Conservation (phyloP, 2,113 vertebrate species). For the Caloenas nicobarica region DNA sequence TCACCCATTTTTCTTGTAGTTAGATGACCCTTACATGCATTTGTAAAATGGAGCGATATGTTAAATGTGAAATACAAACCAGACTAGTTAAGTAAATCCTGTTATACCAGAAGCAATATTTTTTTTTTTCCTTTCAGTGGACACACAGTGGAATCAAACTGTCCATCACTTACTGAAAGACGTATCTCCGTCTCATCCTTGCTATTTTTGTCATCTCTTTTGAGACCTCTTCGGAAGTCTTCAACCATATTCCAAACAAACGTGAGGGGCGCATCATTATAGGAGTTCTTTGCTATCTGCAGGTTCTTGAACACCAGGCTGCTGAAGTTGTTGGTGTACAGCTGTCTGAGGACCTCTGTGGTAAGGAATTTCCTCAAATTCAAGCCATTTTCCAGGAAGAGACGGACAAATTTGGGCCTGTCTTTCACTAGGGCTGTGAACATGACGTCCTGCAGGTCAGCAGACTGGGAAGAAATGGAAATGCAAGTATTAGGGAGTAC, state of each 20-base stretch:
- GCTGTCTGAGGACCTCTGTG: slow-evolving; percentile 81
- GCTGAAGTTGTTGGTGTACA: slow-evolving; percentile 84
- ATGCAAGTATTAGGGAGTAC: not conserved
- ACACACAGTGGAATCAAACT: not conserved
- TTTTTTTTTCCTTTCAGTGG: not conserved
- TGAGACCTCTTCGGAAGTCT: slow-evolving; percentile 74
- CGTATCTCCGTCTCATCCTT: slow-evolving; percentile 73
- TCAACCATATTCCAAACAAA: slow-evolving; percentile 83
- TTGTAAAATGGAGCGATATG: not conserved
- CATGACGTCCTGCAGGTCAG: slow-evolving; percentile 91
- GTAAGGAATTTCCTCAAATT: slow-evolving; percentile 86
- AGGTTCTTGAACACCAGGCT: slow-evolving; percentile 85
- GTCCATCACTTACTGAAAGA: slow-evolving; percentile 55
- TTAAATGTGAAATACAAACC: not conserved
- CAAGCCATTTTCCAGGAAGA: slow-evolving; percentile 92
- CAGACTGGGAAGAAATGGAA: slow-evolving; percentile 75
- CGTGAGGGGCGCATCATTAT: slow-evolving; percentile 77
- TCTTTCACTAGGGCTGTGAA: slow-evolving; percentile 89
- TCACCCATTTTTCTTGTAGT: not conserved
- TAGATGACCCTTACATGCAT: not conserved
- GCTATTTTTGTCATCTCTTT: slow-evolving; percentile 76
- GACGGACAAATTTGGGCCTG: slow-evolving; percentile 89
- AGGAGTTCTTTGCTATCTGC: slow-evolving; percentile 83
- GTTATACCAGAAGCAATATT: not conserved
- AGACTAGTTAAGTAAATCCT: not conserved